phyloP scores from a whole-genome alignment of 1,140 invertebrate genomes.

The Procambarus virginalis region DNA sequence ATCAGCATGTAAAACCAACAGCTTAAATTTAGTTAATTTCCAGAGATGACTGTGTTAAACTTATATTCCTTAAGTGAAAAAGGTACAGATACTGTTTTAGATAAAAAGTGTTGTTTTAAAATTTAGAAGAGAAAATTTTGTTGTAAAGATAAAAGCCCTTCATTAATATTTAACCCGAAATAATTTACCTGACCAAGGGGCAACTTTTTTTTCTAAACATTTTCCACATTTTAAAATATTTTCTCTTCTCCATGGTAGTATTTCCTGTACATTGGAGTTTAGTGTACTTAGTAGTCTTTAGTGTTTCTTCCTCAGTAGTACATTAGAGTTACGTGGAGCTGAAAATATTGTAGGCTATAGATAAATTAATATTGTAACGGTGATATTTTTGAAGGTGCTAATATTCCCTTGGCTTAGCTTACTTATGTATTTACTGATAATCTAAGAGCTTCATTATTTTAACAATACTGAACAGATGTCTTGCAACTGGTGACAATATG shows the following conservation, averaged over 20 bases:
- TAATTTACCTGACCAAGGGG: neutral
- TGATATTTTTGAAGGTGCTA: constrained; percentile 58
- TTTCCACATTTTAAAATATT: neutral
- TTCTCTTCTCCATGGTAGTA: neutral
- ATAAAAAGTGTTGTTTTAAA: neutral
- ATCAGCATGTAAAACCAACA: neutral
- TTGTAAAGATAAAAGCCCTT: neutral
- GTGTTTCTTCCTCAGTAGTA: constrained; percentile 10
- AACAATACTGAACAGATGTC: constrained; percentile 14
- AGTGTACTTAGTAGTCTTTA: constrained; percentile 57
- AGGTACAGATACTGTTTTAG: neutral
- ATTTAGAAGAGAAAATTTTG: neutral
- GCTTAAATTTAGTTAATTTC: neutral
- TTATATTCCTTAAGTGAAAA: neutral
- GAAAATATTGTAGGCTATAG: constrained; percentile 3
- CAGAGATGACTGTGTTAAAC: neutral
- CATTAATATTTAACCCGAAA: neutral
- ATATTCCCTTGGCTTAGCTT: constrained; percentile 48
- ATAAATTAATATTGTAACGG: constrained; percentile 4
- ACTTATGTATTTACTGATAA: constrained; percentile 13
- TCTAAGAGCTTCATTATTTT: neutral
- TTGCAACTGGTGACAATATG: neutral
- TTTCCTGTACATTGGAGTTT: constrained; percentile 39
- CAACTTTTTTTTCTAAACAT: neutral
- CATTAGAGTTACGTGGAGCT: constrained; percentile 10